Evolutionary conservation across 2,113 vertebrate species (phyloP).

Genomic region (Bufo gargarizans): DNA sequence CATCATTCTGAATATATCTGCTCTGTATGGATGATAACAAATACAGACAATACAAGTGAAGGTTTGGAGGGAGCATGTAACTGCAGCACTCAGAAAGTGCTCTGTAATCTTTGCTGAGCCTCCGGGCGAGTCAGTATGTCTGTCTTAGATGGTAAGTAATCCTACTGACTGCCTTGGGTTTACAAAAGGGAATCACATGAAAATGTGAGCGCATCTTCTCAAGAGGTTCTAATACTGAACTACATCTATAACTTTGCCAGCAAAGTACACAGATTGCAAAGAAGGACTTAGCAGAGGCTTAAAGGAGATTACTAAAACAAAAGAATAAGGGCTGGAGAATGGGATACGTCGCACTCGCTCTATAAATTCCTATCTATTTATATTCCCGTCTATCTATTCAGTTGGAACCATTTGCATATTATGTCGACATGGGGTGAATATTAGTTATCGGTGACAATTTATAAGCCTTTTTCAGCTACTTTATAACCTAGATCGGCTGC

Average conservation of each 20-base stretch:
- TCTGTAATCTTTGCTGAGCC: constrained; percentile 10
- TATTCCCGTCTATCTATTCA: neutral
- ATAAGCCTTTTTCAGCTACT: neutral
- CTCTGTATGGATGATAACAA: neutral
- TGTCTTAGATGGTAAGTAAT: constrained; percentile 17
- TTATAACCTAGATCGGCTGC: neutral
- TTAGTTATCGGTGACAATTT: neutral
- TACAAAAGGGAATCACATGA: neutral
- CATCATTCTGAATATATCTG: neutral
- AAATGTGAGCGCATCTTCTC: constrained; percentile 15
- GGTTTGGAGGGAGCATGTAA: neutral
- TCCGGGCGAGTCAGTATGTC: neutral
- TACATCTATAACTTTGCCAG: constrained; percentile 44
- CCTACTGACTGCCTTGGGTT: constrained; percentile 12
- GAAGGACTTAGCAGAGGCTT: constrained; percentile 14
- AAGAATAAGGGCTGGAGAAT: constrained; percentile 23
- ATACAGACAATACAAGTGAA: neutral
- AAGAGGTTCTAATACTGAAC: neutral
- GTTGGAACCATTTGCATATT: neutral
- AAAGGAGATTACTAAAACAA: constrained; percentile 29
- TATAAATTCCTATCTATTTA: constrained; percentile 7
- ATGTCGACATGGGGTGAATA: neutral
- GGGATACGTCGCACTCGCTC: neutral
- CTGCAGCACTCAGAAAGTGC: neutral
- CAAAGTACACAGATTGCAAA: constrained; percentile 53